A percentile compares a stretch with the other conserved stretches of the same genome.
Evolutionary conservation across 2,797 vertebrate species (phyloP).

Genomic region (Neomorphus geoffroyi): DNA sequence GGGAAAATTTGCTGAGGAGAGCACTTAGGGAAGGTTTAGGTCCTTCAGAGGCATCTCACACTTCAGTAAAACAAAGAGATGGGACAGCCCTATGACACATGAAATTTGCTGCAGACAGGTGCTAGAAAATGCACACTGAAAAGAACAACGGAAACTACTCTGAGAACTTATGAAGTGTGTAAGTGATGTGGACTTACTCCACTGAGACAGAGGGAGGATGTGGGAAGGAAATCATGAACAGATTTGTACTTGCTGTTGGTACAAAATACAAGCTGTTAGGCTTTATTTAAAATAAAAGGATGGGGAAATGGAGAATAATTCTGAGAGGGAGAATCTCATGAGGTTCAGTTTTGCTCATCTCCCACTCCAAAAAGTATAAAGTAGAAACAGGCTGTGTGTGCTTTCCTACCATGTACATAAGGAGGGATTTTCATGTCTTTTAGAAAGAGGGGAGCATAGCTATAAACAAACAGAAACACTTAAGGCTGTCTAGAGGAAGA

Average conservation of each 20-base stretch:
- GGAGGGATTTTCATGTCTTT: background rate
- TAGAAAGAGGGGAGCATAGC: background rate
- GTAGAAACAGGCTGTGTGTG: background rate
- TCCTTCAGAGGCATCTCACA: background rate
- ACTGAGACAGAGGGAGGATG: background rate
- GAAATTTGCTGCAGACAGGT: slow-evolving; percentile 10
- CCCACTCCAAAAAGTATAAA: background rate
- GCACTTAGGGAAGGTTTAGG: background rate
- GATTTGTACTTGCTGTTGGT: slow-evolving; percentile 36
- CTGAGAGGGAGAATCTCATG: background rate
- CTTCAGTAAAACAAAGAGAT: background rate
- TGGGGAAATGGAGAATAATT: background rate
- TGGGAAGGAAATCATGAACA: slow-evolving; percentile 35
- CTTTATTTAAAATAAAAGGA: slow-evolving; percentile 39
- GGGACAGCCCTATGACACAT: background rate
- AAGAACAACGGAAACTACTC: slow-evolving; percentile 16
- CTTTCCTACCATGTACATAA: background rate
- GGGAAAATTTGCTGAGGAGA: background rate
- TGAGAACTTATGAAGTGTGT: background rate
- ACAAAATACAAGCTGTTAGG: slow-evolving; percentile 56
- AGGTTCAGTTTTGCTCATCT: slow-evolving; percentile 24
- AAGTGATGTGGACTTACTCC: background rate
- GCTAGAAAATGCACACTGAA: background rate
- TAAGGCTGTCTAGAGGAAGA: background rate
- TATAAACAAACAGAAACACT: background rate